Evolutionary conservation across 2,797 vertebrate genomes (phyloP).

Genomic region (Nasua narica): DNA sequence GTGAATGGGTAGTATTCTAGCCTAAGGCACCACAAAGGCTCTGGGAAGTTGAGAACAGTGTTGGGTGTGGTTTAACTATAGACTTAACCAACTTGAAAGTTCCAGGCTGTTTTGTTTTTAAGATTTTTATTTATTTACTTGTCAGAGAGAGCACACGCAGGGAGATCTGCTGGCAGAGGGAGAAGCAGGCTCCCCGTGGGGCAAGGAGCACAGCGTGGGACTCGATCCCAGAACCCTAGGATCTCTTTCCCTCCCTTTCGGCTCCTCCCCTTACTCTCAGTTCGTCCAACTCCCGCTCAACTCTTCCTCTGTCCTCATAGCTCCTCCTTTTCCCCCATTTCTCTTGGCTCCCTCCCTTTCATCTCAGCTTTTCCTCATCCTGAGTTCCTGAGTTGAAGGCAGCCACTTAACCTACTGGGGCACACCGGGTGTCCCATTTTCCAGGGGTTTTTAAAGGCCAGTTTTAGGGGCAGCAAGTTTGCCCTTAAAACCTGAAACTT

Average conservation of each 20-base stretch:
- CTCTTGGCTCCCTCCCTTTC: accelerated
- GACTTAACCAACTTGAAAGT: background rate
- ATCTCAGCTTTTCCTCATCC: background rate
- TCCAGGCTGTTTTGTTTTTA: background rate
- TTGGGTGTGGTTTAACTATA: background rate
- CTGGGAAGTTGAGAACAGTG: background rate
- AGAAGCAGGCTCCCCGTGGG: no score
- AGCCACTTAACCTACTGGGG: no score
- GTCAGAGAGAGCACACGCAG: no score
- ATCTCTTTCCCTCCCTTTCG: background rate
- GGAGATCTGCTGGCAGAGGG: no score
- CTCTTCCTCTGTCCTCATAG: background rate
- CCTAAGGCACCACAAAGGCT: background rate
- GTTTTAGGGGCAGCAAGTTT: background rate
- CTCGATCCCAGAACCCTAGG: no score
- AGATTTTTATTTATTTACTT: no score
- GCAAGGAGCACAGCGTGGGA: no score
- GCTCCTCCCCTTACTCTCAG: no score
- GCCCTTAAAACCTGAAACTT: background rate
- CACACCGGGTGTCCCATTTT: no score
- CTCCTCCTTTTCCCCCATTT: background rate
- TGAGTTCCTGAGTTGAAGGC: no score
- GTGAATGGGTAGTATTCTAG: background rate
- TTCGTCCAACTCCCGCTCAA: background rate
- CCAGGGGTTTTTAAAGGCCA: background rate